Percentiles rank a stretch among this genome's conserved stretches.
These are phyloP conservation scores for Empidonax traillii DNA, from an alignment of 2,113 vertebrate genomes.

Conservation along the genomic window DNA sequence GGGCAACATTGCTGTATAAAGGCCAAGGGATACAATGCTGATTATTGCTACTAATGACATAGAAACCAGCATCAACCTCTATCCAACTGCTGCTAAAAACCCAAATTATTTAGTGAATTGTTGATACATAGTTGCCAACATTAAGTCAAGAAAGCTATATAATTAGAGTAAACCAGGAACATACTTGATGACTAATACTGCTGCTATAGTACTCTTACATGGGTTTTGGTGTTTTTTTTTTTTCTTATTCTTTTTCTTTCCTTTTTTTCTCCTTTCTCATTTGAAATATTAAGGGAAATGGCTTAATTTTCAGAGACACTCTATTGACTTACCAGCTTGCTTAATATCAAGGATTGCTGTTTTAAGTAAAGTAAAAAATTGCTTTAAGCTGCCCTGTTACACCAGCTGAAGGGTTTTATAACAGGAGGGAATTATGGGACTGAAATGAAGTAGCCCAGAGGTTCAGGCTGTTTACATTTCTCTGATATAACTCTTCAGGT, in stretches of 20 bases:
- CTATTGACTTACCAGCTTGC: not conserved
- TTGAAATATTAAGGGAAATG: not conserved
- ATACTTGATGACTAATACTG: not conserved
- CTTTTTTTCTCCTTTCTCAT: accelerated
- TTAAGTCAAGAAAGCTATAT: not conserved
- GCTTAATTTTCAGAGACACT: conserved; percentile 14
- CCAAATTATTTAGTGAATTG: not conserved
- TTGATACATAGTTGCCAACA: not conserved
- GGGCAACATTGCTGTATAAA: not conserved
- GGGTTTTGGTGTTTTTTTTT: not conserved
- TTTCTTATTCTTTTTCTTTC: not conserved
- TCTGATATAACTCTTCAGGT: not conserved
- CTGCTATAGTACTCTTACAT: not conserved
- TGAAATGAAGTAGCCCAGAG: not conserved
- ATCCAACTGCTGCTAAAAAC: not conserved
- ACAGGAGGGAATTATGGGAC: not conserved
- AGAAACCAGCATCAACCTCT: not conserved
- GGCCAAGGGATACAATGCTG: not conserved
- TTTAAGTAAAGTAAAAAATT: conserved; percentile 28
- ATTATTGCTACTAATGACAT: not conserved
- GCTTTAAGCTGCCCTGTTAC: conserved; percentile 33
- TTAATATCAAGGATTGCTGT: not conserved
- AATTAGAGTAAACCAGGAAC: not conserved
- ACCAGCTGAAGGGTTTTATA: conserved; percentile 50
- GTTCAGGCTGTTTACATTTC: not conserved